These are phyloP conservation scores for Zosterops lateralis DNA, from an alignment of 2,113 vertebrate genomes.

Conservation along the genomic window DNA sequence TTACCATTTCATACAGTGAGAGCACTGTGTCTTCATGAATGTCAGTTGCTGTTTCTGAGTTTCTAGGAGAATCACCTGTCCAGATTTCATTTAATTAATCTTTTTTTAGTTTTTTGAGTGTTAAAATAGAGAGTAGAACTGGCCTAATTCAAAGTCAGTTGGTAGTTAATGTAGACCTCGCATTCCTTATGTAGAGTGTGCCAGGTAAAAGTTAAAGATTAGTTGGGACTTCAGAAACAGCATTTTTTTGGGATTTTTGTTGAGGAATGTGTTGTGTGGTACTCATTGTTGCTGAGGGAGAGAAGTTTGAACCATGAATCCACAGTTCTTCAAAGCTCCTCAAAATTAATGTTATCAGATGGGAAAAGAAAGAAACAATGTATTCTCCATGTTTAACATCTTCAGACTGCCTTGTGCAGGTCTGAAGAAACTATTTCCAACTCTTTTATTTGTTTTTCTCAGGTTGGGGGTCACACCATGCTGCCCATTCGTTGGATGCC, in stretches of 20 bases:
- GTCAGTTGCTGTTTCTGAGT: not conserved
- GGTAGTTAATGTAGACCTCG: not conserved
- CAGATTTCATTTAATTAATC: not conserved
- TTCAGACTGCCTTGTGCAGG: not conserved
- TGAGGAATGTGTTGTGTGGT: not conserved
- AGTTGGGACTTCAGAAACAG: not conserved
- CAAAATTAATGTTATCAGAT: not conserved
- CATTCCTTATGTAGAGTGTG: not conserved
- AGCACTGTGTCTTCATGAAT: not conserved
- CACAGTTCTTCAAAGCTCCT: not conserved
- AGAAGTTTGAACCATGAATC: not conserved
- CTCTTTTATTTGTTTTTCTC: not conserved
- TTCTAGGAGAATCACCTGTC: not conserved
- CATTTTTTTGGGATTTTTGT: not conserved
- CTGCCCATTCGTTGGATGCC: conserved; percentile 99
- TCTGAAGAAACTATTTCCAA: not conserved
- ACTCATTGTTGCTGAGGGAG: not conserved
- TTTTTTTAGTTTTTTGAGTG: not conserved
- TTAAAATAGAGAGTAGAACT: not conserved
- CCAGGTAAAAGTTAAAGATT: not conserved
- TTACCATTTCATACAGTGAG: not conserved
- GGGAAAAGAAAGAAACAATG: not conserved
- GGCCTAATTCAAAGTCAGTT: not conserved
- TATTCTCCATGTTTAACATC: fast-evolving
- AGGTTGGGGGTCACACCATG: conserved; percentile 99